Base-by-base conservation (phyloP, 2,888 invertebrate species). In the Sclerodermus sp. region DNA sequence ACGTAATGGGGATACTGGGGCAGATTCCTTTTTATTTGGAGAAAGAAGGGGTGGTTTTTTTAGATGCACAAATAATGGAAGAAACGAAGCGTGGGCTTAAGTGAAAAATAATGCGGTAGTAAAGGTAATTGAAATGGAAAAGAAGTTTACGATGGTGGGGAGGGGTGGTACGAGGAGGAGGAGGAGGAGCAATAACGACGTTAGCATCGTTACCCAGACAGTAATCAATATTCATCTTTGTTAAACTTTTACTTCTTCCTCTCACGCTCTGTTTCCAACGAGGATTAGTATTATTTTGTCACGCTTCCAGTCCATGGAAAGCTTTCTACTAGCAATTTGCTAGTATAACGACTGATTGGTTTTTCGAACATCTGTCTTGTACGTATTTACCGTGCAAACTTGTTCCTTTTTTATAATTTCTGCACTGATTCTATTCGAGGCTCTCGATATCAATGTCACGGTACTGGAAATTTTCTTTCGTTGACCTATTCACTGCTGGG, bases 241-340 rank as follows among this genome's bases (percentile, higher is more conserved):
- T 49, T 57, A 57, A 63, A 68, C 69, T 70, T 68, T 73, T 70
- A 71, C 68, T 70, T 62, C 47, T 57, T 55, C 54, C 42, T 16
- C 52, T 60, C 61, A 71, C 63, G 72, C 61, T 71, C 70, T 71
- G 67, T 64, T 70, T 70, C 53, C 55, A 56, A 36, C 52, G 47
- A 34, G 58, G 54, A 63, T 71, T 63, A 63, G 57, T 55, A 58
- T 51, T 57, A 64, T 70, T 66, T 67, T 70, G 70, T 72, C 66
- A 64, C 67, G 73, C 67, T 73, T 66, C 64, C 64, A 59, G 67
- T 70, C 53, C 53, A 50, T 45, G 42, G 53, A 48, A 60, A 66
- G 72, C 76, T 76, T 76, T 76, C 75, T 71, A 76, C 51, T 53
- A 42, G 40, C 41, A 38, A 34, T 58, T 44, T 46, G 43, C 34